These are phyloP conservation scores for Scaptomyza tumidula DNA, from an alignment of 2,888 invertebrate genomes.

Conservation along the genomic window DNA sequence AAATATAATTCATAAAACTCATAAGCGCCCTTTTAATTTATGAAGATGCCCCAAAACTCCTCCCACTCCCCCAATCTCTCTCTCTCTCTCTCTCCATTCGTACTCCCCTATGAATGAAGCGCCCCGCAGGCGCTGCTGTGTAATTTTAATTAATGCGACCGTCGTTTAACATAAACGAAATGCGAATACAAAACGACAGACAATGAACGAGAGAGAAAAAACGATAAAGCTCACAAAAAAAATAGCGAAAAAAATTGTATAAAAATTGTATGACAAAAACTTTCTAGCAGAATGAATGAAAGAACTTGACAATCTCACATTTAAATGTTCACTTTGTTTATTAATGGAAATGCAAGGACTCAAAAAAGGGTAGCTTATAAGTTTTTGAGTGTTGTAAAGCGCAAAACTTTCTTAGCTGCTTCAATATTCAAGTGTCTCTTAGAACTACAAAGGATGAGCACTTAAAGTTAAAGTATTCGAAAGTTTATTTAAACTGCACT, in stretches of 20 bases:
- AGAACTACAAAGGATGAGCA: no score
- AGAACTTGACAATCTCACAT: conserved; percentile 45
- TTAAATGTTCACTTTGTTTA: conserved; percentile 11
- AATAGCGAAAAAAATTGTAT: background rate
- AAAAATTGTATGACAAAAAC: conserved; percentile 38
- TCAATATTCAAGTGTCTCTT: background rate
- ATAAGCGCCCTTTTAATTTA: conserved; percentile 79
- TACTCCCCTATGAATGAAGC: conserved; percentile 9
- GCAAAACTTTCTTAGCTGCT: background rate
- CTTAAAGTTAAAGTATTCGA: no score
- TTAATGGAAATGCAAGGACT: conserved; percentile 13
- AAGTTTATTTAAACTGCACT: background rate
- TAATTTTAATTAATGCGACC: conserved; percentile 75
- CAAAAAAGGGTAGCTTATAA: conserved; percentile 3
- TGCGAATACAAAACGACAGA: conserved; percentile 66
- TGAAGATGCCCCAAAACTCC: conserved; percentile 43
- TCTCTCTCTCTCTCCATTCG: no score
- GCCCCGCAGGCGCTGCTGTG: conserved; percentile 53
- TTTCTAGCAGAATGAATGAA: conserved; percentile 29
- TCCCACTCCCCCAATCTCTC: background rate
- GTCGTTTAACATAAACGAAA: conserved; percentile 65
- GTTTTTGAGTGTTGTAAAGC: background rate
- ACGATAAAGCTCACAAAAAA: conserved; percentile 30
- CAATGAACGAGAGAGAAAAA: conserved; percentile 1
- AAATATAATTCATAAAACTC: conserved; percentile 75